phyloP scores from a whole-genome alignment of 2,113 vertebrate species.

The Loxodonta africana region DNA sequence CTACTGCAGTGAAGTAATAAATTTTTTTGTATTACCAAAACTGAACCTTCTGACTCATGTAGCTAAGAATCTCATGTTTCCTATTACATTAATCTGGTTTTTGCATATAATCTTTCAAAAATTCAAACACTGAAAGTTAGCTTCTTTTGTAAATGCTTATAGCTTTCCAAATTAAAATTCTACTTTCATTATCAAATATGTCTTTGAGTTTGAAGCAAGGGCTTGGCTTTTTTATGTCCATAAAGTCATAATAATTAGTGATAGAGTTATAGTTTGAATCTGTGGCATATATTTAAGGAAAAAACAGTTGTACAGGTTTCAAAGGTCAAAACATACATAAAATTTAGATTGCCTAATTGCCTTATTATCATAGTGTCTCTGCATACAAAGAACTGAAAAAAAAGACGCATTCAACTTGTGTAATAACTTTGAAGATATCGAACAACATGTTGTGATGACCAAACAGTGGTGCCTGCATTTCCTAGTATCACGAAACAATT shows the following conservation, averaged over 20 bases:
- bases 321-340: neutral
- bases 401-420: neutral
- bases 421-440: neutral
- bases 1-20: neutral
- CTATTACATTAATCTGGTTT: neutral
- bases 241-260: neutral
- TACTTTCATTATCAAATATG: neutral
- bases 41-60: neutral
- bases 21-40: neutral
- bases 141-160: constrained; percentile 14
- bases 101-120: constrained; percentile 22
- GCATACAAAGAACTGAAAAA: neutral
- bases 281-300: neutral
- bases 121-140: constrained; percentile 3
- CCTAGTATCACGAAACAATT: neutral
- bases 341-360: neutral
- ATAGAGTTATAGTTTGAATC: neutral
- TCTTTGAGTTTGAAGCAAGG: constrained; percentile 22
- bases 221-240: neutral
- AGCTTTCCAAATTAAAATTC: constrained; percentile 55
- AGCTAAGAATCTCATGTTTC: neutral
- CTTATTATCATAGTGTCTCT: neutral
- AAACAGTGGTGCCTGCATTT: neutral
- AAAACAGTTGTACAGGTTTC: neutral
- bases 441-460: neutral